phyloP scores from a whole-genome alignment of 37 sponge, comb jelly and placozoan species.

The Corticium candelabrum region DNA sequence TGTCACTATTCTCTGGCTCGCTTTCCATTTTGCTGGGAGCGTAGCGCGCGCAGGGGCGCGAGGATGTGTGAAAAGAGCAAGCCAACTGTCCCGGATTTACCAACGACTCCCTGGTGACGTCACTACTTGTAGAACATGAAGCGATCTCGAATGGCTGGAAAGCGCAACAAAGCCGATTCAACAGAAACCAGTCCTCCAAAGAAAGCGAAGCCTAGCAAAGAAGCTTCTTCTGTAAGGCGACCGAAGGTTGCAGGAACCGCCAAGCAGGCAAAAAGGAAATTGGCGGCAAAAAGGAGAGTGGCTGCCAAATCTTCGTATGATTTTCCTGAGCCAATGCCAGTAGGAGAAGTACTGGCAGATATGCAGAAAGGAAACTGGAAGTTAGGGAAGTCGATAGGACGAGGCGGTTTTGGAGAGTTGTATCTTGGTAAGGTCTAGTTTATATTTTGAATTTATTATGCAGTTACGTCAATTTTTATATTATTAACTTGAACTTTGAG shows the following conservation, averaged over 20 bases:
- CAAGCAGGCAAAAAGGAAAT: conserved; percentile 18
- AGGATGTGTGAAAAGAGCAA: no score
- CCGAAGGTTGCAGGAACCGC: background rate
- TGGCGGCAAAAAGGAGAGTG: background rate
- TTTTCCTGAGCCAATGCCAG: conserved; percentile 63
- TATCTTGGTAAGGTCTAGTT: conserved; percentile 36
- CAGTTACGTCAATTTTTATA: no score
- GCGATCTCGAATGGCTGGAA: background rate
- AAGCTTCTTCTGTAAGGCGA: no score
- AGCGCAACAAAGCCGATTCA: background rate
- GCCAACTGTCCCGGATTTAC: no score
- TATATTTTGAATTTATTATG: no score
- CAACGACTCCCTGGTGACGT: background rate
- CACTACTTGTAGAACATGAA: background rate
- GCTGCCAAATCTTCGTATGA: conserved; percentile 13
- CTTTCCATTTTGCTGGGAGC: background rate
- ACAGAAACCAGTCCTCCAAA: conserved; percentile 29
- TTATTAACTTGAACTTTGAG: no score
- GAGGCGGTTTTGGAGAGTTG: conserved; percentile 85
- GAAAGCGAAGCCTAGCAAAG: conserved; percentile 7
- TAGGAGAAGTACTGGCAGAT: conserved; percentile 51
- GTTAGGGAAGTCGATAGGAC: conserved; percentile 50
- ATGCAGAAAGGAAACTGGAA: conserved; percentile 46
- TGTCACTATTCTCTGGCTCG: background rate
- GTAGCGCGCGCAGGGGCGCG: no score